Percentiles rank a stretch among this genome's conserved stretches.
Conservation (phyloP, 2,888 invertebrate genomes). For the Eupithecia abbreviata region DNA sequence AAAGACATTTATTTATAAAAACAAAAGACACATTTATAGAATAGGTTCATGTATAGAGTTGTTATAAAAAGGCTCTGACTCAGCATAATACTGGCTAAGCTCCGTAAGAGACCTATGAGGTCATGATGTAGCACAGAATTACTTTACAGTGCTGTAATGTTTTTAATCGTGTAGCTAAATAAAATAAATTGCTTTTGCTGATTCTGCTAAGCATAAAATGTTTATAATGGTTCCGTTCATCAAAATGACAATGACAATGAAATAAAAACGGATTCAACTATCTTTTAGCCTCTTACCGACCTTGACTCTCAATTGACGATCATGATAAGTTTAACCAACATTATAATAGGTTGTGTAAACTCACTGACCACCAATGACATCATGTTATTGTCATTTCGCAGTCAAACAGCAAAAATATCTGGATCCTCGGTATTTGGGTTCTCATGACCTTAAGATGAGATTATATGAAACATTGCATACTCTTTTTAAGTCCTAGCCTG, state of each 20-base stretch:
- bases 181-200: neutral
- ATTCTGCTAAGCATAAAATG: neutral
- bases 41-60: too few species aligned
- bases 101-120: too few species aligned
- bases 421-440: constrained; percentile 24
- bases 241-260: too few species aligned
- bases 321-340: constrained; percentile 35
- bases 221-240: neutral
- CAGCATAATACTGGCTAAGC: too few species aligned
- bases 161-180: neutral
- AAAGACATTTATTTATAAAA: too few species aligned
- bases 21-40: too few species aligned
- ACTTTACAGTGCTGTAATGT: neutral
- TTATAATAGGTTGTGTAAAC: constrained; percentile 57
- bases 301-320: neutral
- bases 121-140: too few species aligned
- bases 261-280: neutral
- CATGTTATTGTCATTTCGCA: constrained; percentile 48
- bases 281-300: neutral
- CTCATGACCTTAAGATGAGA: constrained; percentile 16
- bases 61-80: too few species aligned
- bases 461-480: neutral
- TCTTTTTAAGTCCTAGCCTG: neutral
- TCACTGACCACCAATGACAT: constrained; percentile 55
- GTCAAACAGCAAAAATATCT: constrained; percentile 30